These are phyloP conservation scores for Mustelus asterias DNA, from an alignment of 2,113 vertebrate species.

Conservation along the genomic window DNA sequence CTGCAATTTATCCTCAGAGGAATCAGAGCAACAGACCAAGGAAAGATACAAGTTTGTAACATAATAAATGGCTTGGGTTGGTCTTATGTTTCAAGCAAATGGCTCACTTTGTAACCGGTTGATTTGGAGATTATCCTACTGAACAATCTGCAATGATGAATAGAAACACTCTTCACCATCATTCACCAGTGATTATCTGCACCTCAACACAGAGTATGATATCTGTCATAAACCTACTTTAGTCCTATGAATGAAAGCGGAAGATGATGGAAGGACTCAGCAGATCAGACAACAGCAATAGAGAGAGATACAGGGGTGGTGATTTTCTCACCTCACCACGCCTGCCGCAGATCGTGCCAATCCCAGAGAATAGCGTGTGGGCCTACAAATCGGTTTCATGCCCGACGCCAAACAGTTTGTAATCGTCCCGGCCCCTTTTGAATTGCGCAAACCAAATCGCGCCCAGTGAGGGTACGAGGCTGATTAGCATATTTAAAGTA, in stretches of 20 bases:
- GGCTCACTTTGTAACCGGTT: not conserved
- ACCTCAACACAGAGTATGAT: not conserved
- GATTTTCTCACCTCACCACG: no score
- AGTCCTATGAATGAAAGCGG: not conserved
- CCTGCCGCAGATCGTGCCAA: no score
- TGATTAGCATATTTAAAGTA: no score
- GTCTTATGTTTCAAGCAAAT: not conserved
- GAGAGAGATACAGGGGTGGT: no score
- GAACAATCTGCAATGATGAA: not conserved
- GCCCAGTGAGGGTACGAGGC: no score
- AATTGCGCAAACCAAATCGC: no score
- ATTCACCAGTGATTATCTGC: not conserved
- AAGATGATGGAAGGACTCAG: no score
- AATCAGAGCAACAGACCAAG: not conserved
- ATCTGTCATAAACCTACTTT: not conserved
- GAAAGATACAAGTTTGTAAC: not conserved
- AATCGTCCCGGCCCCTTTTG: no score
- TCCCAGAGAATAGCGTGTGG: no score
- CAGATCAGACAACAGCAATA: no score
- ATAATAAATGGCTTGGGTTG: not conserved
- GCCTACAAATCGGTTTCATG: no score
- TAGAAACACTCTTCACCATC: not conserved
- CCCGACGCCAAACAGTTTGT: no score
- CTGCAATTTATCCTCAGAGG: not conserved
- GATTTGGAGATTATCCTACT: not conserved